These are phyloP conservation scores for Scaptodrosophila latifasciaeformis DNA, from an alignment of 2,888 invertebrate species.

Conservation along the genomic window DNA sequence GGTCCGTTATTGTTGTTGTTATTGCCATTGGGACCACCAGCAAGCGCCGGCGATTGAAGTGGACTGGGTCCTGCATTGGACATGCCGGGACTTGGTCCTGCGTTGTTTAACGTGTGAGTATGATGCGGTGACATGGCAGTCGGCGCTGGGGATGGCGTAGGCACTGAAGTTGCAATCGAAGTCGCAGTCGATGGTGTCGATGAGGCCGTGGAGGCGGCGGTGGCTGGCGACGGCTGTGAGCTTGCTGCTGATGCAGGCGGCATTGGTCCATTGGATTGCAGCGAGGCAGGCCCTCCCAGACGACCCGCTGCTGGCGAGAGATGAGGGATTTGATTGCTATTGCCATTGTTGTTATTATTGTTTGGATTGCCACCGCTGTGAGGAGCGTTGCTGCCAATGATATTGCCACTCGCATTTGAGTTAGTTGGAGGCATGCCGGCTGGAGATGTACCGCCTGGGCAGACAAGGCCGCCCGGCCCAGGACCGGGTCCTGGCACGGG, in stretches of 20 bases:
- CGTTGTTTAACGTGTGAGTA: slow-evolving; percentile 49
- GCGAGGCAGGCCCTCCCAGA: slow-evolving; percentile 56
- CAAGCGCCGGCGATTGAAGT: slow-evolving; percentile 62
- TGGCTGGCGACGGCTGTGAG: slow-evolving; percentile 45
- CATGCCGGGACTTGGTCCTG: slow-evolving; percentile 68
- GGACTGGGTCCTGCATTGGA: slow-evolving; percentile 64
- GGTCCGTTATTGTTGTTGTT: slow-evolving; percentile 62
- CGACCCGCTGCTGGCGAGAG: slow-evolving; percentile 66
- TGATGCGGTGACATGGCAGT: slow-evolving; percentile 76
- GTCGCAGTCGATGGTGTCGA: slow-evolving; percentile 49
- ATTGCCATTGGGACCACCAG: slow-evolving; percentile 39
- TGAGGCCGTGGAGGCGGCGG: slow-evolving; percentile 32
- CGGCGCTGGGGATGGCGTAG: slow-evolving; percentile 73
- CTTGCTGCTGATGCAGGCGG: slow-evolving; percentile 68
- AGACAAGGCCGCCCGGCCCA: slow-evolving; percentile 58
- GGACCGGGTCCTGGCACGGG: slow-evolving; percentile 69
- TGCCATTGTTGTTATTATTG: slow-evolving; percentile 36
- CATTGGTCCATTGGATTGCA: slow-evolving; percentile 77
- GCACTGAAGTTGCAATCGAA: slow-evolving; percentile 68
- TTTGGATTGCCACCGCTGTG: slow-evolving; percentile 44
- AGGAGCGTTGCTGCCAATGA: slow-evolving; percentile 41
- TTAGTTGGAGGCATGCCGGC: slow-evolving; percentile 48
- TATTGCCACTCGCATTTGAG: slow-evolving; percentile 32
- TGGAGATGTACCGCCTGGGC: slow-evolving; percentile 66
- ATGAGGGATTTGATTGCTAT: slow-evolving; percentile 69